Evolutionary conservation across 1,140 invertebrate species (phyloP).

Genomic region (Neodiprion fabricii): DNA sequence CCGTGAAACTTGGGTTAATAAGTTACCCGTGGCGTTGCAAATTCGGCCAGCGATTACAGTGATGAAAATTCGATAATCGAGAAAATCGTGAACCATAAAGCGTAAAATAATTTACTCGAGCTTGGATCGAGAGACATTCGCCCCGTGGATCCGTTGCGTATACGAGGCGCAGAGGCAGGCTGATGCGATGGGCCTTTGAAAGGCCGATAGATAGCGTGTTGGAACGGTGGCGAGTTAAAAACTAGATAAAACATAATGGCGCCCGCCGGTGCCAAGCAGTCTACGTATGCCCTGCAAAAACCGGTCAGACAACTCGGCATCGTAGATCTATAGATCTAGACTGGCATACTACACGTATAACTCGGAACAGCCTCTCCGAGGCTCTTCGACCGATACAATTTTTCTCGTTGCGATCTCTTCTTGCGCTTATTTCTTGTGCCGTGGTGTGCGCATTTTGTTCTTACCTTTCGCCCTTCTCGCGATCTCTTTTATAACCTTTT

Average conservation of each 20-base stretch:
- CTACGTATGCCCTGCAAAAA: constrained; percentile 5
- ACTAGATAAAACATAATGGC: constrained; percentile 7
- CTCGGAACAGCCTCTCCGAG: no score
- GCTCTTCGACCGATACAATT: background rate
- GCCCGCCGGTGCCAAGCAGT: constrained; percentile 6
- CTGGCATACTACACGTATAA: no score
- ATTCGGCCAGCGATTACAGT: no score
- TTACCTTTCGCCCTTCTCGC: background rate
- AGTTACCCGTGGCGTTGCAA: no score
- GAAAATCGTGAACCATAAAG: no score
- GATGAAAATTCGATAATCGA: no score
- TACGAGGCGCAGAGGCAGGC: no score
- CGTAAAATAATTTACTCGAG: no score
- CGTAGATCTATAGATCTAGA: constrained; percentile 1
- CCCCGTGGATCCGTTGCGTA: no score
- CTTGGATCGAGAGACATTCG: no score
- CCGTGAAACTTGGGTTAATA: no score
- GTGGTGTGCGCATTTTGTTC: background rate
- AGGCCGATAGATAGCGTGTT: no score
- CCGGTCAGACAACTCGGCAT: constrained; percentile 1
- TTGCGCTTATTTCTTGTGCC: background rate
- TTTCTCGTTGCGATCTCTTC: background rate
- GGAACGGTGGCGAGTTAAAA: background rate
- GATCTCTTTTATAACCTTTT: background rate
- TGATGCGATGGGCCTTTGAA: background rate